Percentiles rank a stretch among this genome's conserved stretches.
Evolutionary conservation across 2,113 vertebrate genomes (phyloP).

Genomic region (Caretta caretta): DNA sequence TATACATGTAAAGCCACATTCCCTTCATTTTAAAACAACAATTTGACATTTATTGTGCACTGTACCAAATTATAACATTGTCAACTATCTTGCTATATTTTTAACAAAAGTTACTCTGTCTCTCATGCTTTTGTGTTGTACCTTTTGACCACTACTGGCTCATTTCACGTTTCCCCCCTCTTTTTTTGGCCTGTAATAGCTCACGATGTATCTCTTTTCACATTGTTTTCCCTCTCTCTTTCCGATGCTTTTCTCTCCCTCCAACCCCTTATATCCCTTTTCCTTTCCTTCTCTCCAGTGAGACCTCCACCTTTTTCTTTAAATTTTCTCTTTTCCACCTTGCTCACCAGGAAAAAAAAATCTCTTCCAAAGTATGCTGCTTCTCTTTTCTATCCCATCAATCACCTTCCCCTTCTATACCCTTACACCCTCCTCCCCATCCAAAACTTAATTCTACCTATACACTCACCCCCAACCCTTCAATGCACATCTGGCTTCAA

Average conservation of each 20-base stretch:
- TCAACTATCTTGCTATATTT: constrained; percentile 25
- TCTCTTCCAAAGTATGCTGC: background rate
- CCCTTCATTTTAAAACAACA: background rate
- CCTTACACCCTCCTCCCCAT: background rate
- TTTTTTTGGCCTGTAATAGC: background rate
- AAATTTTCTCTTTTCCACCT: background rate
- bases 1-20: background rate
- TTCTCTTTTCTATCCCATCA: background rate
- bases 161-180: background rate
- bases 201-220: background rate
- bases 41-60: background rate
- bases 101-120: background rate
- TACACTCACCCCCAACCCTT: background rate
- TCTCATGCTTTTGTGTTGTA: background rate
- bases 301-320: background rate
- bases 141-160: background rate
- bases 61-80: background rate
- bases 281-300: background rate
- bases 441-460: background rate
- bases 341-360: background rate
- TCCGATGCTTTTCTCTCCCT: background rate
- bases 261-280: background rate
- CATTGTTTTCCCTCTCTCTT: background rate
- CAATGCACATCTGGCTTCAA: background rate
- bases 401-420: background rate